Conservation (phyloP, 2,888 invertebrate species). For the Aphidius colemani region DNA sequence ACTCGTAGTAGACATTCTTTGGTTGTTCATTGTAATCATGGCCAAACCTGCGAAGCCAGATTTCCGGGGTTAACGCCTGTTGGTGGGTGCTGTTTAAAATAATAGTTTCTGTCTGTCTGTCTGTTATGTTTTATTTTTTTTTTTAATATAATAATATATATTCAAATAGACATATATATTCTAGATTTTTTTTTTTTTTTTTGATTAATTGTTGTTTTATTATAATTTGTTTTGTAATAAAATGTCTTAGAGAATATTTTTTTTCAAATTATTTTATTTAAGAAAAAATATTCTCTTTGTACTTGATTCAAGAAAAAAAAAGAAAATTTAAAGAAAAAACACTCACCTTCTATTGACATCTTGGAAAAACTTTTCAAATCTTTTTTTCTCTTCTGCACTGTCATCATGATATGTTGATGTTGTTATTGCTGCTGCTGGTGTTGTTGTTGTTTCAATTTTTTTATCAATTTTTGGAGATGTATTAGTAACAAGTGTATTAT, state of each 20-base stretch:
- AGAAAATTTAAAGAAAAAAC: background rate
- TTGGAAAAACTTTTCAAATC: constrained; percentile 52
- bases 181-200: background rate
- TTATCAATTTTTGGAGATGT: constrained; percentile 68
- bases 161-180: too few relatives aligned
- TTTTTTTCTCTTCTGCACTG: constrained; percentile 37
- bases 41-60: constrained; percentile 45
- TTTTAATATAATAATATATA: background rate
- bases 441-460: constrained; percentile 61
- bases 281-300: too few relatives aligned
- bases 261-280: too few relatives aligned
- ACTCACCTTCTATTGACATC: constrained; percentile 51
- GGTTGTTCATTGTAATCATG: constrained; percentile 45
- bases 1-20: constrained; percentile 51
- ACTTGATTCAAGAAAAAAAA: too few relatives aligned
- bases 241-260: background rate
- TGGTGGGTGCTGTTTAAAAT: constrained; percentile 29
- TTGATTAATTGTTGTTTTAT: constrained; percentile 7
- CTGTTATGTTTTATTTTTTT: constrained; percentile 20
- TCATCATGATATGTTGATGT: constrained; percentile 28
- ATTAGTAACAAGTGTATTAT: constrained; percentile 77
- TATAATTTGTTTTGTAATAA: constrained; percentile 1
- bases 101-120: constrained; percentile 31
- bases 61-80: constrained; percentile 31
- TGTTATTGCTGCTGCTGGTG: too few relatives aligned